Evolutionary conservation across 1,140 invertebrate genomes (phyloP).

Genomic region (Gonatopus flavifemur): DNA sequence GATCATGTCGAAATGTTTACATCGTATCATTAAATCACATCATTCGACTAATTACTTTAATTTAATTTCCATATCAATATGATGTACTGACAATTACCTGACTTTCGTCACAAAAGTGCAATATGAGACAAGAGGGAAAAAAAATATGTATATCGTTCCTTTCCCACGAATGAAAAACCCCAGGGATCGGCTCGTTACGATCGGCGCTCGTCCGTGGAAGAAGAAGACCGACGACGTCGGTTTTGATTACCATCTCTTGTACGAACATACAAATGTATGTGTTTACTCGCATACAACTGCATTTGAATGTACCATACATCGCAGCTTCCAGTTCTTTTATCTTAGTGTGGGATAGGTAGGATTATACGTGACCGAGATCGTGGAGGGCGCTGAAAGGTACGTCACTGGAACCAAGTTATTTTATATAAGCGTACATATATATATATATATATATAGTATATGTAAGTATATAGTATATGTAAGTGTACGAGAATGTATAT

Average conservation of each 20-base stretch:
- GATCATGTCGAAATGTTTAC: no score
- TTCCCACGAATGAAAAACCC: conserved; percentile 19
- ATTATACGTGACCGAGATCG: conserved; percentile 22
- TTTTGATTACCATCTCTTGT: conserved; percentile 17
- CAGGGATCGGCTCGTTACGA: conserved; percentile 18
- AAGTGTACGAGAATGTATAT: conserved; percentile 8
- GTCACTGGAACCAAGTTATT: conserved; percentile 10
- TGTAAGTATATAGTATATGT: background rate
- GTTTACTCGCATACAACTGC: conserved; percentile 2
- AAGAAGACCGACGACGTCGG: background rate
- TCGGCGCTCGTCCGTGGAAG: conserved; percentile 3
- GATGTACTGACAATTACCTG: no score
- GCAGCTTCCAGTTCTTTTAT: background rate
- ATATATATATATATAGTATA: background rate
- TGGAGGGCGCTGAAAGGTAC: conserved; percentile 22
- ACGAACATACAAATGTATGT: background rate
- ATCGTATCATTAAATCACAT: no score
- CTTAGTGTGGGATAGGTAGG: background rate
- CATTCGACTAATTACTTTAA: no score
- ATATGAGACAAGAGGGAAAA: no score
- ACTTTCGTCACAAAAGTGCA: no score
- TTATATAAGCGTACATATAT: conserved; percentile 14
- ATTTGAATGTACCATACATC: background rate
- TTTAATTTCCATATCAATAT: no score
- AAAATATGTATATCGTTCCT: no score